phyloP scores from a whole-genome alignment of 2,797 vertebrate genomes.

The Fringilla coelebs region DNA sequence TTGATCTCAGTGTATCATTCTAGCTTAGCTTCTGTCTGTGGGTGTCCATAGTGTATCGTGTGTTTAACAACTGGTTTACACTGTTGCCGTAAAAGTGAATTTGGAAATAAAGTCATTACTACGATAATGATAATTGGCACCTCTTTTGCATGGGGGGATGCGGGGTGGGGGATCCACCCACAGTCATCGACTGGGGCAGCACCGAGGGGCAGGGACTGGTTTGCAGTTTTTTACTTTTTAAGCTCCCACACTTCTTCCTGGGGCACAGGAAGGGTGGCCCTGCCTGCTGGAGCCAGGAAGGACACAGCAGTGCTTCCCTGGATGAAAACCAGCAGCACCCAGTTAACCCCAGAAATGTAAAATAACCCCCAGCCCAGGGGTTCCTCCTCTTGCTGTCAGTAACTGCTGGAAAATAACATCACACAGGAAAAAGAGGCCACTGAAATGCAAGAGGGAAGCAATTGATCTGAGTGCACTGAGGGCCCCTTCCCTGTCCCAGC shows the following conservation, averaged over 20 bases:
- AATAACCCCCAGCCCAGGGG: neutral
- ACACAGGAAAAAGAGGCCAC: neutral
- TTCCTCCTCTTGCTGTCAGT: too few relatives aligned
- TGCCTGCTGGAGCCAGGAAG: neutral
- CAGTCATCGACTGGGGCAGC: accelerated
- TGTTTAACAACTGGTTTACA: slow-evolving; percentile 94
- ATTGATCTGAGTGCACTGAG: neutral
- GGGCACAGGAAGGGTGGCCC: neutral
- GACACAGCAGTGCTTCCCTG: accelerated
- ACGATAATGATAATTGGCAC: slow-evolving; percentile 23
- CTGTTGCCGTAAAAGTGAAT: slow-evolving; percentile 96
- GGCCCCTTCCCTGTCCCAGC: neutral
- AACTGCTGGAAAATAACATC: neutral
- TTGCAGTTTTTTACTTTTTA: too few relatives aligned
- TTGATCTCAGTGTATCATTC: slow-evolving; percentile 81
- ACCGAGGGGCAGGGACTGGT: neutral
- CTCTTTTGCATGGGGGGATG: neutral
- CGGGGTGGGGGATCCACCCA: accelerated
- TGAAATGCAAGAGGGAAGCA: accelerated
- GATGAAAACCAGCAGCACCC: accelerated
- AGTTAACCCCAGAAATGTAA: accelerated
- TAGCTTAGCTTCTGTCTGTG: slow-evolving; percentile 91
- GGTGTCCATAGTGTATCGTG: slow-evolving; percentile 89
- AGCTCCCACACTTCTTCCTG: neutral
- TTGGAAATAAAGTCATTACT: slow-evolving; percentile 97